These are phyloP conservation scores for Nerophis ophidion DNA, from an alignment of 2,113 vertebrate species.

Conservation along the genomic window DNA sequence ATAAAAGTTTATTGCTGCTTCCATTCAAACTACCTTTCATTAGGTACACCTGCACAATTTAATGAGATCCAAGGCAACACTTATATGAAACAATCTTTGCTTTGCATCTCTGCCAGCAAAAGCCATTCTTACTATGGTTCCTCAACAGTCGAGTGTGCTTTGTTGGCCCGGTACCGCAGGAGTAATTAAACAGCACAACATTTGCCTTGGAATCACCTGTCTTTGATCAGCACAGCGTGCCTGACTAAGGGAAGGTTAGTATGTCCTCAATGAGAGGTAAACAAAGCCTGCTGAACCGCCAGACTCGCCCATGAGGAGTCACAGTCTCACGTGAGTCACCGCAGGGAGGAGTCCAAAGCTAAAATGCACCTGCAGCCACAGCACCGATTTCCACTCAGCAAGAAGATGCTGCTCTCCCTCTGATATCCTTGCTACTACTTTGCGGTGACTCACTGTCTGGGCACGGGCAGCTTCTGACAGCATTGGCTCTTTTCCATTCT, in stretches of 20 bases:
- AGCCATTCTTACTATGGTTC: not conserved
- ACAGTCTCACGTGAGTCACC: slow-evolving; percentile 46
- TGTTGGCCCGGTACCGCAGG: slow-evolving; percentile 64
- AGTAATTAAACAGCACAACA: slow-evolving; percentile 47
- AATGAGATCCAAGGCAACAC: too few species aligned
- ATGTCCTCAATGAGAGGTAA: slow-evolving; percentile 74
- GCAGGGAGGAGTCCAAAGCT: slow-evolving; percentile 27
- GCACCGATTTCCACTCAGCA: slow-evolving; percentile 21
- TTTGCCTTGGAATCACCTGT: slow-evolving; percentile 51
- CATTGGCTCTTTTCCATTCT: slow-evolving; percentile 31
- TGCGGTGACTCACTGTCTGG: slow-evolving; percentile 72
- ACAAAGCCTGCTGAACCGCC: slow-evolving; percentile 71
- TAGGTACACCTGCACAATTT: too few species aligned
- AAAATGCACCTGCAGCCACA: slow-evolving; percentile 60
- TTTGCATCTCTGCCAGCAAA: not conserved
- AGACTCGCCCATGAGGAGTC: slow-evolving; percentile 64
- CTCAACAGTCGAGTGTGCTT: slow-evolving; percentile 59
- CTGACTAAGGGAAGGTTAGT: slow-evolving; percentile 78
- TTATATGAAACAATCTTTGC: too few species aligned
- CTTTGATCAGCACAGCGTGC: slow-evolving; percentile 81
- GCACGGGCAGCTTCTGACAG: slow-evolving; percentile 53
- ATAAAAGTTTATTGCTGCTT: too few species aligned
- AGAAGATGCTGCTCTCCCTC: slow-evolving; percentile 32
- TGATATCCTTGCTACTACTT: slow-evolving; percentile 37
- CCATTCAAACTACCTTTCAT: too few species aligned